Conservation (phyloP, 2,113 vertebrate species). For the Tonatia bakeri region DNA sequence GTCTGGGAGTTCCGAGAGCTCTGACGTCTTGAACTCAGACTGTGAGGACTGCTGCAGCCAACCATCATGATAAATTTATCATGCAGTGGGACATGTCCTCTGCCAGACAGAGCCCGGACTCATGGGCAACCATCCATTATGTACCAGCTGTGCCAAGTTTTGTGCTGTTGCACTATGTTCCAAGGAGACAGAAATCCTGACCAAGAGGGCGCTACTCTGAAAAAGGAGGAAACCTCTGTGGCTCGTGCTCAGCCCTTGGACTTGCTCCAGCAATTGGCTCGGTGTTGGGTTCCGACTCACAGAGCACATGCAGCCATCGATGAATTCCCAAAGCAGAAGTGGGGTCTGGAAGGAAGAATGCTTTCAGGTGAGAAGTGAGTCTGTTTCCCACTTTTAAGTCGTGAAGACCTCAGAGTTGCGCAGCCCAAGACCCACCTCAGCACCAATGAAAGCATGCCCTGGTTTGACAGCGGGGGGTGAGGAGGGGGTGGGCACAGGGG, state of each 20-base stretch:
- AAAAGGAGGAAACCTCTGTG: constrained; percentile 47
- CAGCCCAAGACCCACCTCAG: too few species aligned
- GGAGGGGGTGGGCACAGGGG: too few species aligned
- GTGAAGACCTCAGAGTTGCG: too few species aligned
- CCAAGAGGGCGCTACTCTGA: constrained; percentile 56
- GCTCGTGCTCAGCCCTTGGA: constrained; percentile 49
- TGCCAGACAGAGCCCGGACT: constrained; percentile 67
- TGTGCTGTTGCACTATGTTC: constrained; percentile 71
- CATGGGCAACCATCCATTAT: constrained; percentile 74
- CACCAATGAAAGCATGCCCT: too few species aligned
- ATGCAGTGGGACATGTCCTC: constrained; percentile 62
- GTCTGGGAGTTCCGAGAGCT: constrained; percentile 3
- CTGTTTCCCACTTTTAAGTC: constrained; percentile 26
- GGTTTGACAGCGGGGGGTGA: too few species aligned
- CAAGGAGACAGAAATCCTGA: constrained; percentile 75
- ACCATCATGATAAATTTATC: constrained; percentile 71
- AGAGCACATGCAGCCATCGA: constrained; percentile 12
- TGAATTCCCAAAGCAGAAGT: constrained; percentile 57
- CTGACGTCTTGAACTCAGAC: constrained; percentile 58
- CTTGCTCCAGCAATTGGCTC: background rate
- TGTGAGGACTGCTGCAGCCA: constrained; percentile 59
- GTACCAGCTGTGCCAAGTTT: constrained; percentile 65
- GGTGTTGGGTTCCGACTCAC: background rate
- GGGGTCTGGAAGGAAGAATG: constrained; percentile 31
- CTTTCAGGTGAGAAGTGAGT: constrained; percentile 52